These are phyloP conservation scores for Nycticryphes semicollaris DNA, from an alignment of 2,113 vertebrate species.

Conservation along the genomic window DNA sequence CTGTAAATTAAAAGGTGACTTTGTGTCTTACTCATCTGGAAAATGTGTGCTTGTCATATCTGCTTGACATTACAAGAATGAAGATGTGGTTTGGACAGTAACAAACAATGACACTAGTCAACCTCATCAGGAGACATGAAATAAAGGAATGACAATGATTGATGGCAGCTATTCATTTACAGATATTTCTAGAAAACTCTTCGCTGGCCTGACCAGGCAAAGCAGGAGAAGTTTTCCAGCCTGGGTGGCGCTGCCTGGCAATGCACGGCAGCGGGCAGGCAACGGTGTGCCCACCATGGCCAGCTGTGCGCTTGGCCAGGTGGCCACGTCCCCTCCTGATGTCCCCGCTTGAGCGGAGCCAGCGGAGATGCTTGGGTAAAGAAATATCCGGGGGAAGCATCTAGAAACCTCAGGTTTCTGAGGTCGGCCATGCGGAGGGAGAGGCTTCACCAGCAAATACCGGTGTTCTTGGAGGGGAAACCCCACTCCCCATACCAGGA, in stretches of 20 bases:
- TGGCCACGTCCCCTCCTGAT: neutral
- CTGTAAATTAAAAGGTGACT: conserved; percentile 94
- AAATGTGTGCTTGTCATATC: conserved; percentile 93
- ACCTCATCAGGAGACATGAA: conserved; percentile 87
- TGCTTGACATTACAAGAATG: conserved; percentile 87
- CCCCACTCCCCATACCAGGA: neutral
- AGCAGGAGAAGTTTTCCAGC: conserved; percentile 49
- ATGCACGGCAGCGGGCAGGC: accelerated
- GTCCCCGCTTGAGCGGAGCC: neutral
- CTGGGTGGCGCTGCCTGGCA: accelerated
- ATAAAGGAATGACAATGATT: conserved; percentile 95
- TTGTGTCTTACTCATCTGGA: conserved; percentile 86
- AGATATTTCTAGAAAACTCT: conserved; percentile 83
- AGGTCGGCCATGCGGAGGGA: neutral
- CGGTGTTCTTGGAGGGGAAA: neutral
- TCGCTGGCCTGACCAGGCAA: conserved; percentile 55
- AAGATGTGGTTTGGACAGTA: conserved; percentile 91
- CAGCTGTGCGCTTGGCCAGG: neutral
- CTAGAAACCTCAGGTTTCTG: neutral
- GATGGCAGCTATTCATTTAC: conserved; percentile 94
- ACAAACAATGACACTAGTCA: conserved; percentile 95
- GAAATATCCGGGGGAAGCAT: neutral
- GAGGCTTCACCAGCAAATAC: neutral
- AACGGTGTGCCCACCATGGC: neutral
- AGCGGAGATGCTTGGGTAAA: neutral